A percentile compares a stretch with the other conserved stretches of the same genome.
Evolutionary conservation across 2,888 invertebrate species (phyloP).

Genomic region (Orchesella flavescens): DNA sequence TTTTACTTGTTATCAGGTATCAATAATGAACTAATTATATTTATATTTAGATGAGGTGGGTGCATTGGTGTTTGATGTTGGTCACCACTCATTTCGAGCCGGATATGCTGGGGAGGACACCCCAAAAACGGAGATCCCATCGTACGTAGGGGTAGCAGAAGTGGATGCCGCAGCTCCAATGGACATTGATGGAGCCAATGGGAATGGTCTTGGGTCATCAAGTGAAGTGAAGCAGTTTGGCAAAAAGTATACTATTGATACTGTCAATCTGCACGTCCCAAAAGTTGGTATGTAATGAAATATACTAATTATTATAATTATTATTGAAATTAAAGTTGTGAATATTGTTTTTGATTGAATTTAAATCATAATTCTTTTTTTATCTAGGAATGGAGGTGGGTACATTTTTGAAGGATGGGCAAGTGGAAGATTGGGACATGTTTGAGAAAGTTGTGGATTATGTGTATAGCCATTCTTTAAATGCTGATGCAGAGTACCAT

Average conservation of each 20-base stretch:
- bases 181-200: conserved; percentile 69
- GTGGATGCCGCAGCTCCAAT: conserved; percentile 75
- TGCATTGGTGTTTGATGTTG: conserved; percentile 97
- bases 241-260: conserved; percentile 91
- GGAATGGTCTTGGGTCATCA: conserved; percentile 72
- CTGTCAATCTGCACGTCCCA: conserved; percentile 92
- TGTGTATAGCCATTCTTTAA: conserved; percentile 93
- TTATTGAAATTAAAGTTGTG: background rate
- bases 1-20: too few species aligned
- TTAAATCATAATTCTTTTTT: too few species aligned
- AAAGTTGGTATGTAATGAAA: conserved; percentile 79
- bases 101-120: conserved; percentile 98
- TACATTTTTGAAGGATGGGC: conserved; percentile 97
- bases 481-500: conserved; percentile 95
- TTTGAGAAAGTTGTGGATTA: conserved; percentile 97
- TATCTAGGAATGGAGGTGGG: conserved; percentile 84
- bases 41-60: conserved; percentile 97
- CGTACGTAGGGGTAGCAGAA: conserved; percentile 89
- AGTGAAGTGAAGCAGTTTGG: conserved; percentile 72
- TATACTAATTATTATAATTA: background rate
- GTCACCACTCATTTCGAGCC: conserved; percentile 90
- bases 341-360: background rate
- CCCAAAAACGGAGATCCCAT: conserved; percentile 98
- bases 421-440: conserved; percentile 99
- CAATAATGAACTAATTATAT: conserved; percentile 2